phyloP scores from a whole-genome alignment of 2,797 vertebrate genomes.

The Spondyliosoma cantharus region DNA sequence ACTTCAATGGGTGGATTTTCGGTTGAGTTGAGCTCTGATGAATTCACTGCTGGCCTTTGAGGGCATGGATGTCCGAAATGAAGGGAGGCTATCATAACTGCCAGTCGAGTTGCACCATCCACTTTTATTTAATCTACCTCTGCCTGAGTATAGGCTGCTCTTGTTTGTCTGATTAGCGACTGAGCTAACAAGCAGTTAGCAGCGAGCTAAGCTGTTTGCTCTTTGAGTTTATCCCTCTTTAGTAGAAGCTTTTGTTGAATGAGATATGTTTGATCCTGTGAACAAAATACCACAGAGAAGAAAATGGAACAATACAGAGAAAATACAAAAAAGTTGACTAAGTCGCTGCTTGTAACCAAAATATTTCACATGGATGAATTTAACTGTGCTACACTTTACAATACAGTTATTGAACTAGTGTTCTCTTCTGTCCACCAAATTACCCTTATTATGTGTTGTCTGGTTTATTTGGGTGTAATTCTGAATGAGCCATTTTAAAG shows the following conservation, averaged over 20 bases:
- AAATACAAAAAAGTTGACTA: no score
- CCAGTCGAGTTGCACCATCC: no score
- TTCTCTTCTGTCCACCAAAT: background rate
- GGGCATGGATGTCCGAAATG: no score
- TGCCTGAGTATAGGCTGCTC: no score
- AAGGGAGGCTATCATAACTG: no score
- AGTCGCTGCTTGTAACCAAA: background rate
- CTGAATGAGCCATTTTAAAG: background rate
- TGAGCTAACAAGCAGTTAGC: no score
- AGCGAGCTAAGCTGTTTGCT: background rate
- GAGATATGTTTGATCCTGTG: background rate
- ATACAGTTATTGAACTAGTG: background rate
- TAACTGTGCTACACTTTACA: background rate
- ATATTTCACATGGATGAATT: background rate
- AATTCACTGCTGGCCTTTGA: no score
- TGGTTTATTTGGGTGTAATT: conserved; percentile 6
- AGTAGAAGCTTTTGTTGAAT: background rate
- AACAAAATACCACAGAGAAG: background rate
- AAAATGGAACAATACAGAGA: no score
- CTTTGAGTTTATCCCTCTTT: background rate
- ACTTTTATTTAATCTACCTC: no score
- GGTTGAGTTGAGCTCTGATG: background rate
- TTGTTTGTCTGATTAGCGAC: no score
- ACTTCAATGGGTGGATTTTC: background rate
- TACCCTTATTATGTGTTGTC: background rate